phyloP scores from a whole-genome alignment of 1,140 invertebrate genomes.

The Sinella curviseta region DNA sequence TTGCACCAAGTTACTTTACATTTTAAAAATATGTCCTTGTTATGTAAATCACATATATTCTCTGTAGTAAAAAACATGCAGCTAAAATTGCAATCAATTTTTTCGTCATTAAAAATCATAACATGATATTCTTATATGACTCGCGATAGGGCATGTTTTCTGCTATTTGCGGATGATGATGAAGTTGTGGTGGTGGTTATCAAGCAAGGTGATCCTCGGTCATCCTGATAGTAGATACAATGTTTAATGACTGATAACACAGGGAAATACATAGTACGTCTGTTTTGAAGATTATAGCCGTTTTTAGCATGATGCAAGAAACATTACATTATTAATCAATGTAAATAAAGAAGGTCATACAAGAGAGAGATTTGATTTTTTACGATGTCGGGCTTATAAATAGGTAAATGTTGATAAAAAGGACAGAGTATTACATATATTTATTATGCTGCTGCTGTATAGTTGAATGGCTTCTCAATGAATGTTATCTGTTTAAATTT shows the following conservation, averaged over 20 bases:
- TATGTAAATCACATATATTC: too few relatives aligned
- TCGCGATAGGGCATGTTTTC: too few relatives aligned
- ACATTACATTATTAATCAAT: neutral
- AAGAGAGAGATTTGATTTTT: neutral
- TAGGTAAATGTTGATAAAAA: neutral
- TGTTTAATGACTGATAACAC: neutral
- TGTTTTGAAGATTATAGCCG: neutral
- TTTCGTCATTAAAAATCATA: neutral
- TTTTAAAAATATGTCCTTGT: too few relatives aligned
- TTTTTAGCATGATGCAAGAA: neutral
- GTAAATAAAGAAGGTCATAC: neutral
- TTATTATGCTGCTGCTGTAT: too few relatives aligned
- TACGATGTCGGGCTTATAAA: neutral
- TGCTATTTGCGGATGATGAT: too few relatives aligned
- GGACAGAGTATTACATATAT: neutral
- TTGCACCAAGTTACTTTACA: neutral
- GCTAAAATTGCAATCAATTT: neutral
- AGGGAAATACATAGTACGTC: neutral
- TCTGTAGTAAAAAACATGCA: neutral
- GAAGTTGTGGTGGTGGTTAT: too few relatives aligned
- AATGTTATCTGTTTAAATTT: neutral
- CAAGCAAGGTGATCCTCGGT: neutral
- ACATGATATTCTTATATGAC: too few relatives aligned
- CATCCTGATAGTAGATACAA: neutral
- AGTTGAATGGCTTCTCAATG: neutral